A percentile compares a stretch with the other conserved stretches of the same genome.
Conservation (phyloP, 2,113 vertebrate species). For the Hippocampus barbouri region DNA sequence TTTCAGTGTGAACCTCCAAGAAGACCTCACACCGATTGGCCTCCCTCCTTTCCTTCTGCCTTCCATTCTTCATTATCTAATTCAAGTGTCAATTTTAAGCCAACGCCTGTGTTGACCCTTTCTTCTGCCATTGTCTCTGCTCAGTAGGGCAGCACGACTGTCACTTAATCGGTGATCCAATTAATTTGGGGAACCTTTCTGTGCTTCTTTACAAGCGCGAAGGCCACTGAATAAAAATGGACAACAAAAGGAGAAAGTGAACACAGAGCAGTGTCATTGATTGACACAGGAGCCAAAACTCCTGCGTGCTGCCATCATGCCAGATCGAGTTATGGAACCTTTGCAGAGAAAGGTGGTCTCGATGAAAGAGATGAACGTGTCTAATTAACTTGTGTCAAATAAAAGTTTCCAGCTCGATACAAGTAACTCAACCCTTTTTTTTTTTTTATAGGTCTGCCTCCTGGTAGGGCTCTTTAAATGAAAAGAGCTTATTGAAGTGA, state of each 20-base stretch:
- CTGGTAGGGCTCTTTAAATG: constrained; percentile 40
- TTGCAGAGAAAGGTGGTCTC: constrained; percentile 40
- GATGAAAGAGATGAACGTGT: constrained; percentile 54
- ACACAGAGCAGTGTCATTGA: constrained; percentile 53
- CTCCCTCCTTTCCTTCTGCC: constrained; percentile 41
- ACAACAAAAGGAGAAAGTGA: constrained; percentile 54
- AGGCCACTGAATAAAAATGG: constrained; percentile 52
- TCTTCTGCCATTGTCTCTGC: constrained; percentile 56
- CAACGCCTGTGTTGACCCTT: constrained; percentile 46
- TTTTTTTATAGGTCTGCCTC: constrained; percentile 46
- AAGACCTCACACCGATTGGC: constrained; percentile 62
- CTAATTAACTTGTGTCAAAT: constrained; percentile 66
- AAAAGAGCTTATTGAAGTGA: constrained; percentile 48
- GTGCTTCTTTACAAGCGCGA: constrained; percentile 37
- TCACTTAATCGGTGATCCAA: constrained; percentile 66
- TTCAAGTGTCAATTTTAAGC: constrained; percentile 67
- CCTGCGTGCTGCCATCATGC: constrained; percentile 53
- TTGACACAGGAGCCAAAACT: constrained; percentile 63
- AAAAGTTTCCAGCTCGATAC: constrained; percentile 48
- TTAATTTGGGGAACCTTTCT: constrained; percentile 63
- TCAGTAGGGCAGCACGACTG: constrained; percentile 47
- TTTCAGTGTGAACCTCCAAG: constrained; percentile 38
- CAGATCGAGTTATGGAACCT: constrained; percentile 47
- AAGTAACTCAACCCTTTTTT: constrained; percentile 28
- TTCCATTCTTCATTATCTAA: constrained; percentile 64